phyloP scores from a whole-genome alignment of 2,797 vertebrate species.

The Tragelaphus oryx region DNA sequence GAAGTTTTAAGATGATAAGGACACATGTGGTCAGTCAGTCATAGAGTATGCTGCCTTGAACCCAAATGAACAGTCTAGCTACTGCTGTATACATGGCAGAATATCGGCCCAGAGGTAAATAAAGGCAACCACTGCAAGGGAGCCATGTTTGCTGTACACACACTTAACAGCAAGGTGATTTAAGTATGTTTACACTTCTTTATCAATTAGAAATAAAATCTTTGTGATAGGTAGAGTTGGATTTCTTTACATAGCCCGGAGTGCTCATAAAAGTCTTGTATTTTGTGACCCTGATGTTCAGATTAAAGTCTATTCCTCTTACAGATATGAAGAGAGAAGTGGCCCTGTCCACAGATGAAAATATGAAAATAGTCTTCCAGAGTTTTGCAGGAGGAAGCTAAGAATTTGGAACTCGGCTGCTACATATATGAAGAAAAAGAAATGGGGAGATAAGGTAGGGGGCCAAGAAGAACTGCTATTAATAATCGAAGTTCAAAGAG shows the following conservation, averaged over 20 bases:
- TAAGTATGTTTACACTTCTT: background rate
- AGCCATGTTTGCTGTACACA: background rate
- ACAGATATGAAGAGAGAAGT: background rate
- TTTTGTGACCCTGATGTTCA: background rate
- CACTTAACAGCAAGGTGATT: background rate
- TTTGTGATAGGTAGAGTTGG: background rate
- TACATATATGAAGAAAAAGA: background rate
- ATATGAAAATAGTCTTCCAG: background rate
- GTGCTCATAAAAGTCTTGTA: background rate
- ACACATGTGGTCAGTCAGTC: background rate
- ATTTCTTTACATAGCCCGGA: background rate
- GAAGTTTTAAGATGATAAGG: slow-evolving; percentile 6
- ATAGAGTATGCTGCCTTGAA: background rate
- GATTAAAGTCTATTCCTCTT: background rate
- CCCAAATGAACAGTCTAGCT: background rate
- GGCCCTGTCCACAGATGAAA: background rate
- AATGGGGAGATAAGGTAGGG: background rate
- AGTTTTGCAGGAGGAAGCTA: background rate
- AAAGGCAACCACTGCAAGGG: background rate
- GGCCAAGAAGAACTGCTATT: background rate
- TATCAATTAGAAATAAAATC: slow-evolving; percentile 25
- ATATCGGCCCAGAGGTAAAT: background rate
- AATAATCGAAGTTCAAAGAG: background rate
- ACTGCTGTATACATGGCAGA: background rate
- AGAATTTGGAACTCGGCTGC: background rate